A percentile compares a stretch with the other conserved stretches of the same genome.
Conservation (phyloP, 1,140 invertebrate species). For the Subanguina moxae region DNA sequence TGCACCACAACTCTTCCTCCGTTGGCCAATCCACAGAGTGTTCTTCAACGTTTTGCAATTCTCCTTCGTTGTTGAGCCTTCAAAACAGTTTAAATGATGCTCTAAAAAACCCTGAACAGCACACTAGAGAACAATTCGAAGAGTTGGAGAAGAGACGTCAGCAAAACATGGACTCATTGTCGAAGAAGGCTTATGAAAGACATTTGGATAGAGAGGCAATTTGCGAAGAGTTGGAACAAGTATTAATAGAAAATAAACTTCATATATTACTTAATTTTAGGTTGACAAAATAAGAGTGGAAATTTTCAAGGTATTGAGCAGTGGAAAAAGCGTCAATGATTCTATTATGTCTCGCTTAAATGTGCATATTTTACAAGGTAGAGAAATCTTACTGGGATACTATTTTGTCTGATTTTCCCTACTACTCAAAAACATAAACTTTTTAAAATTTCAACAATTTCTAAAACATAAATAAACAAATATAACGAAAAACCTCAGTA, state of each 20-base stretch:
- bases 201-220: neutral
- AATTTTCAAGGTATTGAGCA: neutral
- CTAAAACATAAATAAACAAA: too few relatives aligned
- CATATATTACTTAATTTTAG: too few relatives aligned
- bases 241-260: neutral
- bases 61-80: slow-evolving; percentile 3
- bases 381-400: too few relatives aligned
- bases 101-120: neutral
- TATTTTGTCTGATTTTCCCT: too few relatives aligned
- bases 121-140: slow-evolving; percentile 6
- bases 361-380: neutral
- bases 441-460: too few relatives aligned
- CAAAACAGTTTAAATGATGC: slow-evolving; percentile 9
- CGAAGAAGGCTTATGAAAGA: neutral
- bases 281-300: neutral
- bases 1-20: too few relatives aligned
- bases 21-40: neutral
- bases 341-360: neutral
- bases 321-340: neutral
- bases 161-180: slow-evolving; percentile 1
- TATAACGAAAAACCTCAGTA: too few relatives aligned
- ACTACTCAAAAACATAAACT: too few relatives aligned
- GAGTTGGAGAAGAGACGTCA: slow-evolving; percentile 7
- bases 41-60: neutral
- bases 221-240: neutral